Percentiles rank a stretch among this genome's conserved stretches.
phyloP scores from a whole-genome alignment of 2,797 vertebrate species.

The Enteromius trimaculatus region DNA sequence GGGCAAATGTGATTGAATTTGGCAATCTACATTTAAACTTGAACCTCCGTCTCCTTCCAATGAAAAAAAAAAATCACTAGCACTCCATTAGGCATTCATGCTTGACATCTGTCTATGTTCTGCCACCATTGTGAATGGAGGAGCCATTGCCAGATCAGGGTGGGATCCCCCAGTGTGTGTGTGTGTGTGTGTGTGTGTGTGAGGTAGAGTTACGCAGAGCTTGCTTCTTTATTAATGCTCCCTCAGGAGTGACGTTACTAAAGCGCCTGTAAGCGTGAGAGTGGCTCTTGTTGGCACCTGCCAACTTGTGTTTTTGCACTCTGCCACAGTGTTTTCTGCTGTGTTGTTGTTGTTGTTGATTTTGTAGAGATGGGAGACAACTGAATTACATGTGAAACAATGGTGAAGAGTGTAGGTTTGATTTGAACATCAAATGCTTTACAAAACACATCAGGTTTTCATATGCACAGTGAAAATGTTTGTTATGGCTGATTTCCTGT shows the following conservation, averaged over 20 bases:
- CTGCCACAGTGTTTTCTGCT: constrained; percentile 2
- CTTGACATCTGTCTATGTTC: constrained; percentile 79
- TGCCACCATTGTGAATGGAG: constrained; percentile 68
- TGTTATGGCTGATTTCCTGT: neutral
- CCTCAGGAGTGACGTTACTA: constrained; percentile 64
- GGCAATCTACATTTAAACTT: constrained; percentile 69
- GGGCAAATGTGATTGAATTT: constrained; percentile 11
- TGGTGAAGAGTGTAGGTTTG: neutral
- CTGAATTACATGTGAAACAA: neutral
- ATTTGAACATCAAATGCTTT: neutral
- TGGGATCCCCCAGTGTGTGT: constrained; percentile 51
- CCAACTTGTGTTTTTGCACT: constrained; percentile 14
- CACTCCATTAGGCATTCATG: constrained; percentile 69
- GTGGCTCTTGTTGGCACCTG: constrained; percentile 50
- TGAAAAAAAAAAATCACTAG: constrained; percentile 32
- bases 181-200: constrained; percentile 18
- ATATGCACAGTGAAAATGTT: neutral
- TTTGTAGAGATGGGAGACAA: neutral
- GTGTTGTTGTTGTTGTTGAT: constrained; percentile 37
- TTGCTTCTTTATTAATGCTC: constrained; percentile 60
- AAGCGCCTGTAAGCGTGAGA: constrained; percentile 55
- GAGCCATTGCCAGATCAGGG: constrained; percentile 58
- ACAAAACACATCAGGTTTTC: neutral
- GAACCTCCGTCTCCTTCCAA: constrained; percentile 58
- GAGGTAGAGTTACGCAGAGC: constrained; percentile 58